These are phyloP conservation scores for Sciurus vulgaris DNA, from an alignment of 2,797 vertebrate genomes.

Conservation along the genomic window DNA sequence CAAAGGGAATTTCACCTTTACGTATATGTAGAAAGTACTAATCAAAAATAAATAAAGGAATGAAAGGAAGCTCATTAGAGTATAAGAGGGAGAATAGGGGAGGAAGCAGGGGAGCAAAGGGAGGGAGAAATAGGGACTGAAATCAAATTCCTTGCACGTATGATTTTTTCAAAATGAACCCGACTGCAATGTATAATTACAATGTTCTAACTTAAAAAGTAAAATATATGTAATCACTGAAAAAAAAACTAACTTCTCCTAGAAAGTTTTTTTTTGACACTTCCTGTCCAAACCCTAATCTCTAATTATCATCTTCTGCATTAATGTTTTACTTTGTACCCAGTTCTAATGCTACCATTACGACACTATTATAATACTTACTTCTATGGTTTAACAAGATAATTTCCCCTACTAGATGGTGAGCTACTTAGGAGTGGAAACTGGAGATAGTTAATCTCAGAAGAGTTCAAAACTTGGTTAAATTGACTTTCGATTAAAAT, in stretches of 20 bases:
- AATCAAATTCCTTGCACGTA: no score
- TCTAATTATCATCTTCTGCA: background rate
- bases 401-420: slow-evolving; percentile 6
- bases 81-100: no score
- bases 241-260: background rate
- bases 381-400: background rate
- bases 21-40: no score
- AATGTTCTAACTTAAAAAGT: no score
- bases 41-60: no score
- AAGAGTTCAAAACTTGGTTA: background rate
- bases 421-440: slow-evolving; percentile 6
- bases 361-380: background rate
- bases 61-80: no score
- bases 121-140: no score
- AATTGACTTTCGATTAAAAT: slow-evolving; percentile 57
- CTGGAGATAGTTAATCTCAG: background rate
- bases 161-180: no score
- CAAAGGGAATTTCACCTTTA: no score
- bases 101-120: no score
- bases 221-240: no score
- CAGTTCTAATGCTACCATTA: background rate
- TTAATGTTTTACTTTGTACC: background rate
- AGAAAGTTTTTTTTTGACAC: slow-evolving; percentile 5
- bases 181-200: no score
- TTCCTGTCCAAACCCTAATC: background rate